Conservation (phyloP, 2,113 vertebrate genomes). For the Sapajus apella region DNA sequence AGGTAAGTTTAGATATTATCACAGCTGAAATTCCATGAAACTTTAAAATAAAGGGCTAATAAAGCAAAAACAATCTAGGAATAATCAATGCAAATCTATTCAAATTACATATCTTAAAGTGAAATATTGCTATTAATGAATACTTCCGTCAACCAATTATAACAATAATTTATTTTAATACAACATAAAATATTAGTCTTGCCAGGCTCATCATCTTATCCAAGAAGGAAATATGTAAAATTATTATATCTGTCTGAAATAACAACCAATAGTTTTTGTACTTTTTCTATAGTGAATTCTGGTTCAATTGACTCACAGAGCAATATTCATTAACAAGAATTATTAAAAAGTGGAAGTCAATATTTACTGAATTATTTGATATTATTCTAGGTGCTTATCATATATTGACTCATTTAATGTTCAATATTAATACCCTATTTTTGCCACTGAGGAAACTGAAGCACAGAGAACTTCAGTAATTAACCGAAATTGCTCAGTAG, state of each 20-base stretch:
- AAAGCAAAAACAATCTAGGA: not conserved
- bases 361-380: not conserved
- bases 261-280: constrained; percentile 15
- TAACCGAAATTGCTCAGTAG: not conserved
- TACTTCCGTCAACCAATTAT: not conserved
- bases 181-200: constrained; percentile 30
- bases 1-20: not conserved
- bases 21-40: not conserved
- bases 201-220: not conserved
- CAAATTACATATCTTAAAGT: constrained; percentile 24
- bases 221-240: constrained; percentile 30
- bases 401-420: constrained; percentile 4
- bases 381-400: constrained; percentile 28
- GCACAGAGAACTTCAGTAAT: not conserved
- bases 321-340: not conserved
- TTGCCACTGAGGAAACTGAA: constrained; percentile 20
- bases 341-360: constrained; percentile 8
- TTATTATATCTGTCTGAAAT: not conserved
- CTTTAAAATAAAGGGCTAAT: constrained; percentile 35
- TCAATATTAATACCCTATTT: constrained; percentile 5
- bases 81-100: not conserved
- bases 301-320: constrained; percentile 19
- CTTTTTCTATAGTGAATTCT: constrained; percentile 32
- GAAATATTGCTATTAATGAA: constrained; percentile 14
- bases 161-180: constrained; percentile 35